Evolutionary conservation across 2,888 invertebrate species (phyloP).

Genomic region (Cataglyphis altisquamis): DNA sequence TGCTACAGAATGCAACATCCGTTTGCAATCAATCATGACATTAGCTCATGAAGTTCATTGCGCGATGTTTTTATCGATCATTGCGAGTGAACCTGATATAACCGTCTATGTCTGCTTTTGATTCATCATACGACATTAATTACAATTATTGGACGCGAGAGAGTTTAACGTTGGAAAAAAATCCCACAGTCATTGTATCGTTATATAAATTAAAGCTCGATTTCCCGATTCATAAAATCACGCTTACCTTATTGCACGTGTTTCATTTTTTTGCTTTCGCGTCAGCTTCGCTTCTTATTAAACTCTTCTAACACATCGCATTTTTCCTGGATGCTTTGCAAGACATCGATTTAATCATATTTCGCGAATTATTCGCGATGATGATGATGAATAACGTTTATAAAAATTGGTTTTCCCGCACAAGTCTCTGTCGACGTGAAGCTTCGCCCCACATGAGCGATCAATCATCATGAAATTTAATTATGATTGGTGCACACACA

Average conservation of each 20-base stretch:
- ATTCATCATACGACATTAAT: constrained; percentile 45
- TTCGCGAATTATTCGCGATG: constrained; percentile 19
- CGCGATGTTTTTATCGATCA: constrained; percentile 55
- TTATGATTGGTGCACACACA: constrained; percentile 35
- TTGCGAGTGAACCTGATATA: constrained; percentile 10
- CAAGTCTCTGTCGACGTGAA: not conserved
- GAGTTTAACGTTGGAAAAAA: constrained; percentile 3
- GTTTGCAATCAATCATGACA: constrained; percentile 55
- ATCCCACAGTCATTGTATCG: not conserved
- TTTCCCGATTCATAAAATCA: constrained; percentile 24
- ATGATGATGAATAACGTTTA: constrained; percentile 32
- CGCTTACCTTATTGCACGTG: not conserved
- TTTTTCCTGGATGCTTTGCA: not conserved
- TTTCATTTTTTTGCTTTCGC: constrained; percentile 4
- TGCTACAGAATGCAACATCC: constrained; percentile 26
- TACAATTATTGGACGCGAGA: not conserved
- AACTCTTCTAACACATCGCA: not conserved
- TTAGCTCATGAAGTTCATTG: constrained; percentile 41
- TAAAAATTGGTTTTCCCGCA: constrained; percentile 18
- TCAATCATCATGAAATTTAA: constrained; percentile 61
- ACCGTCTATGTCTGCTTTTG: constrained; percentile 26
- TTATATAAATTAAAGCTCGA: not conserved
- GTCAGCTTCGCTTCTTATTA: constrained; percentile 6
- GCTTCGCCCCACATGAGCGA: constrained; percentile 40
- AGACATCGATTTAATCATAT: constrained; percentile 20